phyloP scores from a whole-genome alignment of 2,797 vertebrate genomes.

The Myiothlypis coronata region DNA sequence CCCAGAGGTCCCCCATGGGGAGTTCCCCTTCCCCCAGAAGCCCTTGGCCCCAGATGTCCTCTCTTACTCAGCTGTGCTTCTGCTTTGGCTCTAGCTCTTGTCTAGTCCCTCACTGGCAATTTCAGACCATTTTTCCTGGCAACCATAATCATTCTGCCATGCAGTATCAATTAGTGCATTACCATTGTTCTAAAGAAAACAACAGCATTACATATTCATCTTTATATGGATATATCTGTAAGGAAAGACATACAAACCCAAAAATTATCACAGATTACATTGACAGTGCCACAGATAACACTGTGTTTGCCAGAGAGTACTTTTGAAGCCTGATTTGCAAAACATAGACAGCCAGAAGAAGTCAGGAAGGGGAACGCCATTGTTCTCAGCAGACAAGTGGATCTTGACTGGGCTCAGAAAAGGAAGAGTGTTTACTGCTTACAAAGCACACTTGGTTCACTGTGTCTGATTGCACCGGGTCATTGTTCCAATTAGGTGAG shows the following conservation, averaged over 20 bases:
- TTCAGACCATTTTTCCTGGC: background rate
- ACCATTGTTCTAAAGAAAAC: background rate
- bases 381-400: background rate
- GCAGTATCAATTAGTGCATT: background rate
- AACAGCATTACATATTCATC: background rate
- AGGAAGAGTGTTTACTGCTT: conserved; percentile 2
- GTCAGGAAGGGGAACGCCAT: background rate
- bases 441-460: background rate
- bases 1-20: fast-evolving
- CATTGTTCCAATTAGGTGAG: conserved; percentile 17
- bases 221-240: background rate
- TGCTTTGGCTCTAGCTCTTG: background rate
- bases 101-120: background rate
- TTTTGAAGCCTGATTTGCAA: background rate
- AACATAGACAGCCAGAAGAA: background rate
- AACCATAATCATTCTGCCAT: background rate
- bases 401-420: background rate
- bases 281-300: background rate
- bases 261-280: background rate
- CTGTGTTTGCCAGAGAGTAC: background rate
- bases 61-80: background rate
- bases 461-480: conserved; percentile 20
- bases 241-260: background rate
- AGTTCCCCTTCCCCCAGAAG: fast-evolving
- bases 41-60: fast-evolving